phyloP scores from a whole-genome alignment of 2,888 invertebrate species.

The Seira sanloemensis region DNA sequence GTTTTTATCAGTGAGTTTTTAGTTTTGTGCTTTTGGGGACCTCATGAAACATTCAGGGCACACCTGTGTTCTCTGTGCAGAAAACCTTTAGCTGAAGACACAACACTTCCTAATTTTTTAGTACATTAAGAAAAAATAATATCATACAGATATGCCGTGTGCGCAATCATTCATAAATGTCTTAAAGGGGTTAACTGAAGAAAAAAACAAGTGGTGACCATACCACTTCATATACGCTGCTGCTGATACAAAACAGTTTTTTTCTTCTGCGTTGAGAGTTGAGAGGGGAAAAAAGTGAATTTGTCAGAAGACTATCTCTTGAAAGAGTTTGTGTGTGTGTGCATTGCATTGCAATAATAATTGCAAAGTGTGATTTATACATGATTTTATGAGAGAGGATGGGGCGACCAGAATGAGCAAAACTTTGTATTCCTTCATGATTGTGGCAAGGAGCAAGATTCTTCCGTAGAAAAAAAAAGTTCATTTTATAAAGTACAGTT shows the following conservation, averaged over 20 bases:
- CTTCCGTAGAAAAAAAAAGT: no score
- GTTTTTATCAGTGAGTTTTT: background rate
- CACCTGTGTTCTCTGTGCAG: constrained; percentile 42
- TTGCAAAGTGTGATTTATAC: background rate
- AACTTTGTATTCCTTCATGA: no score
- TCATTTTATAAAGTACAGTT: no score
- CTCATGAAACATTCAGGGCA: constrained; percentile 59
- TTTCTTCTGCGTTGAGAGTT: background rate
- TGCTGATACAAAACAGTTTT: background rate
- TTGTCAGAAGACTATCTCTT: background rate
- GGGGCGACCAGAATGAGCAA: background rate
- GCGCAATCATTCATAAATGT: constrained; percentile 13
- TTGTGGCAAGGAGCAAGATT: background rate
- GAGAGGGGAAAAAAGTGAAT: background rate
- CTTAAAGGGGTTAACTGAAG: background rate
- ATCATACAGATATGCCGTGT: background rate
- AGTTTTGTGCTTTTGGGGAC: constrained; percentile 44
- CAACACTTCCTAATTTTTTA: constrained; percentile 58
- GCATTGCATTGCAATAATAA: background rate
- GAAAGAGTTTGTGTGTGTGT: background rate
- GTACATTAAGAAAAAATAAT: constrained; percentile 1
- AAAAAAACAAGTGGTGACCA: background rate
- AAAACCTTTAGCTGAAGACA: background rate
- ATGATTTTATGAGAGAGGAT: background rate
- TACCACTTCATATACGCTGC: background rate